A percentile compares a stretch with the other conserved stretches of the same genome.
phyloP scores from a whole-genome alignment of 2,888 invertebrate genomes.

The Phasia obesa region DNA sequence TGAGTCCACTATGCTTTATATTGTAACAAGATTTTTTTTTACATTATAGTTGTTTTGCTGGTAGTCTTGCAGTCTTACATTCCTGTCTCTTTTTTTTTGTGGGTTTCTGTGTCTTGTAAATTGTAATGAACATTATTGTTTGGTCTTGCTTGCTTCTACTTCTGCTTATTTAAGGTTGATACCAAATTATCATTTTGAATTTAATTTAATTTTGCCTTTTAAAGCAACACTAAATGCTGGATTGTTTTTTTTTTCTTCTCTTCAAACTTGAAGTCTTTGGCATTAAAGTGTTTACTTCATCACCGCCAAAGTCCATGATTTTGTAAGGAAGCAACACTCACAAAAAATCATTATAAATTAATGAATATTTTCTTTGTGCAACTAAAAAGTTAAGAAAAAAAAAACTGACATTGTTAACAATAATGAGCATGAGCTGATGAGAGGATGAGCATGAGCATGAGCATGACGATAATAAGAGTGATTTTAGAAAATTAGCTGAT shows the following conservation, averaged over 20 bases:
- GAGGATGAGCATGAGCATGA: background rate
- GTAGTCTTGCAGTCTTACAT: too few relatives aligned
- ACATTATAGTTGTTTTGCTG: background rate
- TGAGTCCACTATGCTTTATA: slow-evolving; percentile 41
- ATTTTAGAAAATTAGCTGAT: slow-evolving; percentile 8
- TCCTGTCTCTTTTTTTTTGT: background rate
- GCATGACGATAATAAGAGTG: background rate
- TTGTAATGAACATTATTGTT: slow-evolving; percentile 40
- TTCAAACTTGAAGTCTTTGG: slow-evolving; percentile 3
- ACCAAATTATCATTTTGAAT: slow-evolving; percentile 27
- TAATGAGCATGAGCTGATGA: slow-evolving; percentile 25
- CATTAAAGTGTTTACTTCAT: slow-evolving; percentile 54
- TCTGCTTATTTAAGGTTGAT: slow-evolving; percentile 7
- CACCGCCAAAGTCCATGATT: slow-evolving; percentile 34
- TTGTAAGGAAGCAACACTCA: slow-evolving; percentile 28
- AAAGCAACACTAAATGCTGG: background rate
- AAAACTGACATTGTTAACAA: slow-evolving; percentile 48
- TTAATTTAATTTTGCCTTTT: background rate
- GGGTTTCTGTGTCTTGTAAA: slow-evolving; percentile 32
- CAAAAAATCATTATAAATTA: slow-evolving; percentile 58
- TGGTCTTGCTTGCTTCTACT: slow-evolving; percentile 1
- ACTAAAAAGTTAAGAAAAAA: slow-evolving; percentile 4
- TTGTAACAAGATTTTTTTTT: slow-evolving; percentile 23
- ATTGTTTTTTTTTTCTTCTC: slow-evolving; percentile 11
- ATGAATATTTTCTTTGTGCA: slow-evolving; percentile 61